Base-by-base conservation (phyloP, 1,140 invertebrate species). In the Aphaenogaster rudis region DNA sequence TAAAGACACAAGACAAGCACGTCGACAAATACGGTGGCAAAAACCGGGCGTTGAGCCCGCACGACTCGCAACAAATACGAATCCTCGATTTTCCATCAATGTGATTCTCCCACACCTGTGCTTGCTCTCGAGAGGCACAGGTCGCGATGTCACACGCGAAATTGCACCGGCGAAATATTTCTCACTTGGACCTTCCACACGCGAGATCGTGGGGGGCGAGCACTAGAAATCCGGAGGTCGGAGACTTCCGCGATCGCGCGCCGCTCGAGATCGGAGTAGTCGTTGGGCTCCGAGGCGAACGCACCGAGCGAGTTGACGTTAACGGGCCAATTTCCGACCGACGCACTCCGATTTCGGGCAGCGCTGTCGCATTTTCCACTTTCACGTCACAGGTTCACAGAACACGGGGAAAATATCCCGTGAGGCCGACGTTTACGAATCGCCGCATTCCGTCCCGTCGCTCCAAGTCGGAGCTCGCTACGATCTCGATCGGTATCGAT, bases 331-430 rank as follows among this genome's bases (percentile, higher is more conserved):
- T 84, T 76, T 84, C 69, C 67, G 45, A 33, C 3, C 66, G 28
- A 74, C 52, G 67, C 54, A 39, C 67, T 74, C 33, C 54, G 69
- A 63, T 36, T 61, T 61, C 80, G 69, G 45, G 63, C 67, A 50
- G 1, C 57, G 69, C 69, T 82, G 36, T 82, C 67, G 79, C 66
- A 82, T 82, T 76, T 63, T 48, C 71, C 80, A 84, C 80, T 76
- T 48, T 61, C 39, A 48, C 80, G 33, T 74, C 80, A 59, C 80
- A 74, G 17, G 3, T 61, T n/a, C 67, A 59, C 50, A 33, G n/a
- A 21, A 45, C 21, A 28, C 8, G 15, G 36, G 13, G 13, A 64
- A 66, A 52, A 74, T 61, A 36, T 74, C n/a, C 7, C 66, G 39
- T 15, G 39, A 13, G 48, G 15, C 13, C 61, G 77, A 78, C 42